A percentile compares a stretch with the other conserved stretches of the same genome.
Conservation (phyloP, 2,888 invertebrate species). For the Ormyrus thymus region DNA sequence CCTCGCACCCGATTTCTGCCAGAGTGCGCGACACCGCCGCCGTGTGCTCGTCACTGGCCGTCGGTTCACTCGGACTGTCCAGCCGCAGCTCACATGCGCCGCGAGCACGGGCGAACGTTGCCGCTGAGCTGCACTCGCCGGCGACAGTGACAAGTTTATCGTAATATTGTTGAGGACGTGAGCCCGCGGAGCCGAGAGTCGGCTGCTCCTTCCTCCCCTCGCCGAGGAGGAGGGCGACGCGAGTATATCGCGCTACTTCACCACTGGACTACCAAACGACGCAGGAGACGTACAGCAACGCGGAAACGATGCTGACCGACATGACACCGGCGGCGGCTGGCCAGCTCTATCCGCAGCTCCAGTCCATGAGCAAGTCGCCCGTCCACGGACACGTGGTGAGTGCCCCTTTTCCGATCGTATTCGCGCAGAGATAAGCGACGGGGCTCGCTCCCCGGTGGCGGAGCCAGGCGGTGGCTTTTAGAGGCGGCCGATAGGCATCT, state of each 20-base stretch:
- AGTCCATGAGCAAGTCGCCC: constrained; percentile 73
- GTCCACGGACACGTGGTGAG: constrained; percentile 74
- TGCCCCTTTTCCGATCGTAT: constrained; percentile 47
- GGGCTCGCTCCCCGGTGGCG: too few species aligned
- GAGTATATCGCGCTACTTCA: too few species aligned
- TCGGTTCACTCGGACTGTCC: neutral
- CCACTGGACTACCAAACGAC: too few species aligned
- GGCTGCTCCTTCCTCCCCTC: too few species aligned
- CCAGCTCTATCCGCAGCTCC: constrained; percentile 74
- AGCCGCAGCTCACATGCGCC: neutral
- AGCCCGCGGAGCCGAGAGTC: too few species aligned
- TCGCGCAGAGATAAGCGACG: neutral
- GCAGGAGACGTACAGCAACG: constrained; percentile 4
- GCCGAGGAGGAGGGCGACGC: too few species aligned
- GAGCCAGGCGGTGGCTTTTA: too few species aligned
- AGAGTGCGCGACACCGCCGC: neutral
- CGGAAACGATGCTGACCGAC: constrained; percentile 73
- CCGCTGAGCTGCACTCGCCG: too few species aligned
- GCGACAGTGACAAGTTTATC: too few species aligned
- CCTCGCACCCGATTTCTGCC: neutral
- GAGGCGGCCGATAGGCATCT: constrained; percentile 19
- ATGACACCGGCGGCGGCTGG: constrained; percentile 75
- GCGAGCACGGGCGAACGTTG: neutral
- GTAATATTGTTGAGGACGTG: too few species aligned
- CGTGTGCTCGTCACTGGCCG: neutral